Evolutionary conservation across 2,888 invertebrate species (phyloP).

Genomic region (Dicranocentrus wangi): DNA sequence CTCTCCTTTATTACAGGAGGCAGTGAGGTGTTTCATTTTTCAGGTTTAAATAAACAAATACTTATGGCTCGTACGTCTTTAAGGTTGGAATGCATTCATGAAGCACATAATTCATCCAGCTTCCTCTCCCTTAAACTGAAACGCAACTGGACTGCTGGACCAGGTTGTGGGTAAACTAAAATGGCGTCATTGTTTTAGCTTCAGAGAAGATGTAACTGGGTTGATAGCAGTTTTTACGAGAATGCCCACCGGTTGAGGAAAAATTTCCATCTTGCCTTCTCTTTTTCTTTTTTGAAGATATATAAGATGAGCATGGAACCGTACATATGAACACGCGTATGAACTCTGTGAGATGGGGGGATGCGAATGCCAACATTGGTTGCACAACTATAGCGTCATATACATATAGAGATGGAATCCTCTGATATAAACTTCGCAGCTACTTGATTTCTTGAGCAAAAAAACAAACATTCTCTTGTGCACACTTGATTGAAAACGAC

Average conservation of each 20-base stretch:
- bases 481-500: slow-evolving; percentile 3
- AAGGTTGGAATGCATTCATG: no score
- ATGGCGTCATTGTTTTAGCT: neutral
- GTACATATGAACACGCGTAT: no score
- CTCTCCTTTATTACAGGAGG: no score
- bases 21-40: no score
- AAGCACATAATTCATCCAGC: no score
- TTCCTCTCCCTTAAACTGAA: no score
- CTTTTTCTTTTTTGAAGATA: no score
- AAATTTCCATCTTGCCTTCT: slow-evolving; percentile 23
- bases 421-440: slow-evolving; percentile 34
- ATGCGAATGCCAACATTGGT: neutral
- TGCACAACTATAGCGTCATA: slow-evolving; percentile 9
- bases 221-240: slow-evolving; percentile 6
- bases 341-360: no score
- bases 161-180: no score
- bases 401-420: slow-evolving; percentile 29
- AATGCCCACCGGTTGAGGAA: slow-evolving; percentile 15
- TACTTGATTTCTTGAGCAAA: slow-evolving; percentile 38
- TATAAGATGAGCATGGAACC: no score
- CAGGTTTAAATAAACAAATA: slow-evolving; percentile 7
- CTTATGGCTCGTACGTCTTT: no score
- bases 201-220: neutral
- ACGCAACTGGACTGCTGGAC: no score
- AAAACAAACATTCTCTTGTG: slow-evolving; percentile 21